phyloP scores from a whole-genome alignment of 1,140 invertebrate genomes.

The Drosophila pectinifera region DNA sequence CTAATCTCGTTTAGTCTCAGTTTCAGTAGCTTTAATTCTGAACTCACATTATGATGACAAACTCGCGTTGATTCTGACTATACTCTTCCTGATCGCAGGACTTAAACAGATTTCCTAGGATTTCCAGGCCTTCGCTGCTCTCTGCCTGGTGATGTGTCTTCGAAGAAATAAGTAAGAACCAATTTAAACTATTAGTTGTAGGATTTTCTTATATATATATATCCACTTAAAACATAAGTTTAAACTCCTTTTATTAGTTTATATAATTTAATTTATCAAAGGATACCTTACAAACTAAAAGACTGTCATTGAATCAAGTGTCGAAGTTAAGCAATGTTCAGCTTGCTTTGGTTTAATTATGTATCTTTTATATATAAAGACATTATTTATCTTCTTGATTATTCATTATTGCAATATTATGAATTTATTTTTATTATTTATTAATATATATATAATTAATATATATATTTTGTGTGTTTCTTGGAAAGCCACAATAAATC shows the following conservation, averaged over 20 bases:
- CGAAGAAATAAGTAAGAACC: not conserved
- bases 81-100: not conserved
- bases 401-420: not conserved
- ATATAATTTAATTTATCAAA: no score
- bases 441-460: no score
- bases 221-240: no score
- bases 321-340: not conserved
- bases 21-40: not conserved
- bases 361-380: not conserved
- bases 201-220: no score
- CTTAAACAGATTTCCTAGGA: not conserved
- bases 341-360: not conserved
- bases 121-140: slow-evolving; percentile 1
- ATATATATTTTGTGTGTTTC: not conserved
- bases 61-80: no score
- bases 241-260: no score
- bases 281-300: not conserved
- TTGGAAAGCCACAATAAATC: no score
- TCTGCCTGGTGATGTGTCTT: not conserved
- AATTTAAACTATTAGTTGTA: no score
- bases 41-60: not conserved
- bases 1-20: no score
- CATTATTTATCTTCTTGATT: not conserved
- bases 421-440: not conserved
- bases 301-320: not conserved